phyloP scores from a whole-genome alignment of 1,140 invertebrate species.

The Reticulitermes speratus region DNA sequence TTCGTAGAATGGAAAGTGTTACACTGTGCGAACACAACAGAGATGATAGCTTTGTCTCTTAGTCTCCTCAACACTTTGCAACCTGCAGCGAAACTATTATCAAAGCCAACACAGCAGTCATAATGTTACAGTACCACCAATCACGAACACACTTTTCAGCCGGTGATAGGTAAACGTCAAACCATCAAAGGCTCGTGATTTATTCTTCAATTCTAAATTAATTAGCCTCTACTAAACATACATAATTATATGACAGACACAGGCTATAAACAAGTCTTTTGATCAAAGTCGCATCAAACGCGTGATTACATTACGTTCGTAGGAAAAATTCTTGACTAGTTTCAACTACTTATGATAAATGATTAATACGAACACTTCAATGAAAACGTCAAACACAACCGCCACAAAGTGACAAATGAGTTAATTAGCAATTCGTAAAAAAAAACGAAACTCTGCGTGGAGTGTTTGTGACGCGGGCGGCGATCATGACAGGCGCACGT shows the following conservation, averaged over 20 bases:
- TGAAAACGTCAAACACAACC: neutral
- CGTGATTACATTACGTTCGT: neutral
- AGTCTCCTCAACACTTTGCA: too few species aligned
- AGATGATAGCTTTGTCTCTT: too few species aligned
- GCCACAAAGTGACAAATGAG: constrained; percentile 6
- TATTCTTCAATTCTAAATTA: constrained; percentile 7
- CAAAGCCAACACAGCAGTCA: too few species aligned
- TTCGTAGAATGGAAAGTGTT: too few species aligned
- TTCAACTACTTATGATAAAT: constrained; percentile 10
- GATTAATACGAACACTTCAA: neutral
- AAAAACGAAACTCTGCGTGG: neutral
- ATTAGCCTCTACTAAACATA: neutral
- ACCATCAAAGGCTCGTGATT: constrained; percentile 1
- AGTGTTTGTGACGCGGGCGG: neutral
- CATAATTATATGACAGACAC: constrained; percentile 12
- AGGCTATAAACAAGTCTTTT: neutral
- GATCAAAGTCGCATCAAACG: constrained; percentile 6
- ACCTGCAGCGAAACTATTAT: too few species aligned
- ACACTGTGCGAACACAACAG: too few species aligned
- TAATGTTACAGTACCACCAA: too few species aligned
- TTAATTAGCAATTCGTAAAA: neutral
- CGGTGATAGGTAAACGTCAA: neutral
- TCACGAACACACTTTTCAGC: too few species aligned
- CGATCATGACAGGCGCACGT: neutral
- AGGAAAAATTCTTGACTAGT: constrained; percentile 19